A percentile compares a stretch with the other conserved stretches of the same genome.
phyloP scores from a whole-genome alignment of 92 coral and sea anemone species.

The Bergia puertoricense region DNA sequence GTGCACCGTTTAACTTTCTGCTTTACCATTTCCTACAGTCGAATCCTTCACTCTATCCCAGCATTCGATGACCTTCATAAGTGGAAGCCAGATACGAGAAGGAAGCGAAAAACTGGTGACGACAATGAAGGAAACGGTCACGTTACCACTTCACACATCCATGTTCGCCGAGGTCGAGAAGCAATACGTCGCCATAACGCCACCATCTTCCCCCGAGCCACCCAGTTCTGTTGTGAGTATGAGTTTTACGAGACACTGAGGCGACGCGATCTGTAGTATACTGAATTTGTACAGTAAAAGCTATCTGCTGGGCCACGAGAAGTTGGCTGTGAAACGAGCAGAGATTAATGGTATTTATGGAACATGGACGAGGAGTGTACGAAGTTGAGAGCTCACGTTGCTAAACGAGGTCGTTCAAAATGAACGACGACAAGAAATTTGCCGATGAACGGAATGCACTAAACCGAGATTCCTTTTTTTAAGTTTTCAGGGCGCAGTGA shows the following conservation, averaged over 20 bases:
- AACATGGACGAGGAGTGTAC: not conserved
- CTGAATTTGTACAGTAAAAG: not conserved
- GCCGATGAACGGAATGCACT: not conserved
- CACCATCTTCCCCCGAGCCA: slow-evolving; percentile 96
- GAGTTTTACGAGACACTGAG: slow-evolving; percentile 34
- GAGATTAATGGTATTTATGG: slow-evolving; percentile 10
- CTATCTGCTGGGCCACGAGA: slow-evolving; percentile 22
- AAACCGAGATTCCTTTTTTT: not conserved
- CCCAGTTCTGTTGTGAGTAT: slow-evolving; percentile 66
- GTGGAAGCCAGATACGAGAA: slow-evolving; percentile 41
- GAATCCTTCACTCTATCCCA: slow-evolving; percentile 16
- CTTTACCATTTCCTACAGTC: not conserved
- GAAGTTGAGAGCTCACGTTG: not conserved
- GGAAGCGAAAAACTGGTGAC: slow-evolving; percentile 63
- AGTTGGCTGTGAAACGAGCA: not conserved
- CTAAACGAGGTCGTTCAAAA: not conserved
- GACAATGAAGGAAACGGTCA: slow-evolving; percentile 77
- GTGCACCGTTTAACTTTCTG: not conserved
- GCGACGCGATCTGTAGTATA: not conserved
- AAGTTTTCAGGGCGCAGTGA: not conserved
- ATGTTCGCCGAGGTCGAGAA: slow-evolving; percentile 94
- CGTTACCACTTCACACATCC: slow-evolving; percentile 67
- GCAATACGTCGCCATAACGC: slow-evolving; percentile 95
- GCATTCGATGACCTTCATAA: slow-evolving; percentile 15
- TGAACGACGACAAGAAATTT: not conserved